These are phyloP conservation scores for Lycodopsis pacificus DNA, from an alignment of 2,797 vertebrate genomes.

Conservation along the genomic window DNA sequence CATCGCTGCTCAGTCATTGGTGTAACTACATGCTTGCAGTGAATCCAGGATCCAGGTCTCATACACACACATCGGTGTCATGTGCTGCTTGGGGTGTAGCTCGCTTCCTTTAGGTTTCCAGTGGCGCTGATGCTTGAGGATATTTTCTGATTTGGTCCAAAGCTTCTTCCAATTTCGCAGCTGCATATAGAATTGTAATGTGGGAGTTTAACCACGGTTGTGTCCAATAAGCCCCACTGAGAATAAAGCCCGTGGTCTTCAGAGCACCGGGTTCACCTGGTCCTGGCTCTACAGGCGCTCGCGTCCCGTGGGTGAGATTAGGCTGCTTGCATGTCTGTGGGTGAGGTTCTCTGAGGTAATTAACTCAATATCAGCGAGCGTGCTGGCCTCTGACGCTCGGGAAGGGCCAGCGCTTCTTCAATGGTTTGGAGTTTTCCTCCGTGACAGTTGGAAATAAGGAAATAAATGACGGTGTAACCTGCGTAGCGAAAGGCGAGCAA, in stretches of 20 bases:
- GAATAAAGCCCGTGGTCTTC: conserved; percentile 24
- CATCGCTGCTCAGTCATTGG: no score
- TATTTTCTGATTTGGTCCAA: conserved; percentile 24
- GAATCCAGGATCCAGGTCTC: conserved; percentile 18
- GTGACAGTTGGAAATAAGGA: not conserved
- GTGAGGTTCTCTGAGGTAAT: conserved; percentile 25
- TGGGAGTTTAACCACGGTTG: conserved; percentile 11
- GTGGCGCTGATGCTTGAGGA: conserved; percentile 2
- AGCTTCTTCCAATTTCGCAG: conserved; percentile 23
- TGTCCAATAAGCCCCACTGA: conserved; percentile 30
- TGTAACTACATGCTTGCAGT: not conserved
- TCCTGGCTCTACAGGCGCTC: not conserved
- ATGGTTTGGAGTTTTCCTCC: not conserved
- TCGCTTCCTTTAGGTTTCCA: conserved; percentile 8
- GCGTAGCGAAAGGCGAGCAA: not conserved
- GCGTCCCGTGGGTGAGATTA: not conserved
- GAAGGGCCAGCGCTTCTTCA: not conserved
- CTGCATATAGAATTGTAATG: conserved; percentile 38
- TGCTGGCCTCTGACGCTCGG: not conserved
- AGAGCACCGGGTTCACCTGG: conserved; percentile 28
- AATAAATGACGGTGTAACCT: not conserved
- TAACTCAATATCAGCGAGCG: conserved; percentile 24
- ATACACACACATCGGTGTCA: not conserved
- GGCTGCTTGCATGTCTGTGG: conserved; percentile 4
- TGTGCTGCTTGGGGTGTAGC: not conserved